Evolutionary conservation across 2,888 invertebrate species (phyloP), one percentile per base, ranked within the genome.

Genomic region (Plebejus anna): DNA sequence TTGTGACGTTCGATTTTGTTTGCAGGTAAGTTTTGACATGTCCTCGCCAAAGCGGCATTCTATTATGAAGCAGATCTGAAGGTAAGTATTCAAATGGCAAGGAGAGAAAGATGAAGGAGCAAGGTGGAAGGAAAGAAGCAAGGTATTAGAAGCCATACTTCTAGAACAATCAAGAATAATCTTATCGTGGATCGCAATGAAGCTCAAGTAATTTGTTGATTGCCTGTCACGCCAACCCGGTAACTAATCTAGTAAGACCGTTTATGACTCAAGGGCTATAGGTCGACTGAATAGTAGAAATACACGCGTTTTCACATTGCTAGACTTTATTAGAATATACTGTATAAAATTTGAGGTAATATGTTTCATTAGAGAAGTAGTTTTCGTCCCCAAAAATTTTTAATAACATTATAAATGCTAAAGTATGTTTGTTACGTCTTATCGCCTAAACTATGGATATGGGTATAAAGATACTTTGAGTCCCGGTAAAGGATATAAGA

Each of bases 1-100:
- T 13, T 66, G 66, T 36, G 4, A 66, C 32, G 13, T 66, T 66
- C 6, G 32, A 36, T 66, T 66, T 36, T 36, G 11, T 66, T 66
- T 66, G 32, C 16, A 66, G 66, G 66, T 66, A 66, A 66, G 66
- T 66, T 66, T 66, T 66, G 32, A 66, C 32, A 66, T 36, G 4
- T 66, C 5, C 66, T 61, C 61, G 28, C 11, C 1, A 4, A 36
- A 11, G 32, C 9, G 28, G n/a, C 2, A 28, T 22, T 28, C 4
- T 16, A 4, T 5, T 16, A 32, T 16, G 13, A 22, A 66, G 11
- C 28, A 59, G 22, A 61, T 59, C 2, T 71, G 5, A 47, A 72
- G 72, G 72, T 72, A 11, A 72, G 72, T 72, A 28, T 22, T 51
- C 13, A 13, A 51, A 13, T 51, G 51, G 11, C 51, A 51, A 55